Conservation (phyloP, 2,888 invertebrate species). For the Gymnoscelis rufifasciata region DNA sequence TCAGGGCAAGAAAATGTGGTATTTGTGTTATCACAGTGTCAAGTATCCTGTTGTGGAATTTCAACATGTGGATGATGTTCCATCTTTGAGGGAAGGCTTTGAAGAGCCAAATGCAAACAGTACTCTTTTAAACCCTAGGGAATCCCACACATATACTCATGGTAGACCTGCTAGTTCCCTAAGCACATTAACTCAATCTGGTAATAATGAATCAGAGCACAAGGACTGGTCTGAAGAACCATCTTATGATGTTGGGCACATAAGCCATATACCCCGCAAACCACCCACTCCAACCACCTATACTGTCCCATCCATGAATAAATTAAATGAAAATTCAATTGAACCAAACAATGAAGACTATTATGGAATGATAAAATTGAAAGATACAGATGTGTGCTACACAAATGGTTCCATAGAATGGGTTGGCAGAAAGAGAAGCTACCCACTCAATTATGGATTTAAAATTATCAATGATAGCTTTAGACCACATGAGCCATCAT, state of each 20-base stretch:
- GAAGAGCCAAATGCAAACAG: slow-evolving; percentile 49
- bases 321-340: slow-evolving; percentile 34
- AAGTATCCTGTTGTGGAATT: slow-evolving; percentile 62
- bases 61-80: slow-evolving; percentile 55
- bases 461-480: slow-evolving; percentile 52
- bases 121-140: slow-evolving; percentile 34
- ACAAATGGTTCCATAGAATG: slow-evolving; percentile 72
- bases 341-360: slow-evolving; percentile 41
- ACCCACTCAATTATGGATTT: slow-evolving; percentile 67
- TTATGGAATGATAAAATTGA: slow-evolving; percentile 68
- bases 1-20: slow-evolving; percentile 66
- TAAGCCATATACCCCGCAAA: slow-evolving; percentile 60
- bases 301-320: slow-evolving; percentile 50
- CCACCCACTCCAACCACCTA: slow-evolving; percentile 60
- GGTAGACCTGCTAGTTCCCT: slow-evolving; percentile 2
- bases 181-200: slow-evolving; percentile 13
- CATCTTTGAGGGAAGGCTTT: slow-evolving; percentile 29
- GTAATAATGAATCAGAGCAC: slow-evolving; percentile 19
- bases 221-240: slow-evolving; percentile 15
- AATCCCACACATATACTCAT: slow-evolving; percentile 16
- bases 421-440: slow-evolving; percentile 67
- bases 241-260: slow-evolving; percentile 53
- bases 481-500: slow-evolving; percentile 38
- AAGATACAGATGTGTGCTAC: slow-evolving; percentile 68
- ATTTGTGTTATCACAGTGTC: slow-evolving; percentile 66